phyloP scores from a whole-genome alignment of 92 coral and sea anemone species.

The Bergia sp. region DNA sequence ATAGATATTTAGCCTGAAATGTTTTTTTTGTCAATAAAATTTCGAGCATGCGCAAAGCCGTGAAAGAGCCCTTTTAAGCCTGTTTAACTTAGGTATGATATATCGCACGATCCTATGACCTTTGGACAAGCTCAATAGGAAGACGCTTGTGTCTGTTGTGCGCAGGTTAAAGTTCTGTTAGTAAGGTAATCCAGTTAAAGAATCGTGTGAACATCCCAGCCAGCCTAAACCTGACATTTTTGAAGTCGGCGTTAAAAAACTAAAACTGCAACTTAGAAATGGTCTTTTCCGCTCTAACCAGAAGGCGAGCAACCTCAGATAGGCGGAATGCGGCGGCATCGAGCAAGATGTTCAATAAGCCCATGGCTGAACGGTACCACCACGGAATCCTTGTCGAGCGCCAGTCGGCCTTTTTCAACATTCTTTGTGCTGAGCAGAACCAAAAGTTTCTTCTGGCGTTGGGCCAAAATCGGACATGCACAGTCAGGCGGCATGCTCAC shows the following conservation, averaged over 20 bases:
- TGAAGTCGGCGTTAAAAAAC: neutral
- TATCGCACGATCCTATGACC: too few relatives aligned
- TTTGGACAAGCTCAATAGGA: too few relatives aligned
- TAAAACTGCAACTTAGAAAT: neutral
- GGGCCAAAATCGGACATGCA: conserved; percentile 9
- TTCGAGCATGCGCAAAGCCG: too few relatives aligned
- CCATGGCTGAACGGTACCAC: neutral
- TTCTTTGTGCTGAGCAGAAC: neutral
- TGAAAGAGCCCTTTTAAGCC: too few relatives aligned
- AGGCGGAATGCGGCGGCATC: neutral
- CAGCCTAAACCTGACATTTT: neutral
- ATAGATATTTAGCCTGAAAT: too few relatives aligned
- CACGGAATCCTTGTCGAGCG: neutral
- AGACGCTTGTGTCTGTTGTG: too few relatives aligned
- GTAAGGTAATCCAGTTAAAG: too few relatives aligned
- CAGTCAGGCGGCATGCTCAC: conserved; percentile 8
- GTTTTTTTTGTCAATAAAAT: too few relatives aligned
- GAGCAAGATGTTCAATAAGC: neutral
- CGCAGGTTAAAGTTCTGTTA: too few relatives aligned
- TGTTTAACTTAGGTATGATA: too few relatives aligned
- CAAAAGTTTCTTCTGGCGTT: neutral
- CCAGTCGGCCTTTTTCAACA: conserved; percentile 1
- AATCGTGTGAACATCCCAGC: neutral
- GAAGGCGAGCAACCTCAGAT: neutral
- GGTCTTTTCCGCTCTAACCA: neutral